A percentile compares a stretch with the other conserved stretches of the same genome.
Conservation (phyloP, 2,797 vertebrate species). For the Enteromius argenteus region DNA sequence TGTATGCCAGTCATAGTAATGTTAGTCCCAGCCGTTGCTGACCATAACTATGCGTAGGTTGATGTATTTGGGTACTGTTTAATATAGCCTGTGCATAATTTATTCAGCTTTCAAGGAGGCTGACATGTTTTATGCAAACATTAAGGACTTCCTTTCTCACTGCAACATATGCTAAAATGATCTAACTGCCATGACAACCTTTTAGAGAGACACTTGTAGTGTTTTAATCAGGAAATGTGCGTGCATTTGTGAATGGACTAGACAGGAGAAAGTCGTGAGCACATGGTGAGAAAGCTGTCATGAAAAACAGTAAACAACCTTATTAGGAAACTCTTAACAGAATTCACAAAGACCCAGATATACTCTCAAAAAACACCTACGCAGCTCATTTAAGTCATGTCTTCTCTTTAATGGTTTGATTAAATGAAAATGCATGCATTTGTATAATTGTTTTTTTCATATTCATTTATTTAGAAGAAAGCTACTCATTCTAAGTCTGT, state of each 20-base stretch:
- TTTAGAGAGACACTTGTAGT: constrained; percentile 7
- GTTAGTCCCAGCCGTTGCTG: neutral
- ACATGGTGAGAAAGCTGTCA: neutral
- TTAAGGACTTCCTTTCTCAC: constrained; percentile 31
- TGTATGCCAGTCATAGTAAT: neutral
- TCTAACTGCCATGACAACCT: constrained; percentile 43
- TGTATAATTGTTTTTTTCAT: neutral
- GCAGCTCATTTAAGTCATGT: neutral
- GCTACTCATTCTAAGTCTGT: neutral
- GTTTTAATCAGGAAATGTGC: neutral
- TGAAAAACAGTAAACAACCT: constrained; percentile 29
- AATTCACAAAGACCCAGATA: constrained; percentile 1
- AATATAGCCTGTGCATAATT: constrained; percentile 2
- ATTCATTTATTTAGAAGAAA: neutral
- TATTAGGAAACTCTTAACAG: constrained; percentile 25
- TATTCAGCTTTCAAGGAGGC: constrained; percentile 16
- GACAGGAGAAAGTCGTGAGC: constrained; percentile 35
- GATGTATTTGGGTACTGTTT: constrained; percentile 8
- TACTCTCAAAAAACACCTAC: neutral
- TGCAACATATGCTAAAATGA: constrained; percentile 45
- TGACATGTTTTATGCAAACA: constrained; percentile 35
- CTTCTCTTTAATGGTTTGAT: neutral
- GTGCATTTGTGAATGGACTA: constrained; percentile 27
- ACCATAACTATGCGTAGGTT: neutral
- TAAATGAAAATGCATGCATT: neutral